These are phyloP conservation scores for Caenorhabditis brenneri DNA, from an alignment of 1,140 invertebrate genomes.

Conservation along the genomic window DNA sequence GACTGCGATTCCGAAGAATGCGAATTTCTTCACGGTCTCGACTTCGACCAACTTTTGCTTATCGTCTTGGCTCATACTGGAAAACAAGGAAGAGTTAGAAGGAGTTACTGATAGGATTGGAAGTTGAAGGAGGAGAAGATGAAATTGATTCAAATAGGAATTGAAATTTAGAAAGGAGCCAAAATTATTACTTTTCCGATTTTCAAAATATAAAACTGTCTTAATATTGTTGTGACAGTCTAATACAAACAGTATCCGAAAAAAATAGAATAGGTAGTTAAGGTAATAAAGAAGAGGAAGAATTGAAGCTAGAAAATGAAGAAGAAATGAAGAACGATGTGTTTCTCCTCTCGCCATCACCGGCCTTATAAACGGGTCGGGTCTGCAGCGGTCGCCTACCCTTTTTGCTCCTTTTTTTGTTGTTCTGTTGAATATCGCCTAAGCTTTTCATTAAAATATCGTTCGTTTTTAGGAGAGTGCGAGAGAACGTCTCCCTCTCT, in stretches of 20 bases:
- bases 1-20: constrained; percentile 60
- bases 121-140: too few relatives aligned
- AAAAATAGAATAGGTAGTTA: neutral
- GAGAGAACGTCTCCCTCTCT: constrained; percentile 22
- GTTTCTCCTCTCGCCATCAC: constrained; percentile 10
- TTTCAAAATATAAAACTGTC: too few relatives aligned
- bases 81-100: too few relatives aligned
- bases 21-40: constrained; percentile 55
- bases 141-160: too few relatives aligned
- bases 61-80: constrained; percentile 42
- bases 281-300: neutral
- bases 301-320: neutral
- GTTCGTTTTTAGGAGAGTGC: neutral
- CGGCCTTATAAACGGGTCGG: constrained; percentile 30
- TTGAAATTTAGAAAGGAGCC: too few relatives aligned
- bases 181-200: too few relatives aligned
- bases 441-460: constrained; percentile 8
- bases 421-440: constrained; percentile 42
- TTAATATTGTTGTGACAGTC: too few relatives aligned
- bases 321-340: constrained; percentile 10
- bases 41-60: constrained; percentile 51
- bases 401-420: constrained; percentile 43
- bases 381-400: constrained; percentile 38
- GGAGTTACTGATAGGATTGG: too few relatives aligned
- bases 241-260: neutral